Conservation (phyloP, 2,113 vertebrate genomes). For the Odontesthes bonariensis region DNA sequence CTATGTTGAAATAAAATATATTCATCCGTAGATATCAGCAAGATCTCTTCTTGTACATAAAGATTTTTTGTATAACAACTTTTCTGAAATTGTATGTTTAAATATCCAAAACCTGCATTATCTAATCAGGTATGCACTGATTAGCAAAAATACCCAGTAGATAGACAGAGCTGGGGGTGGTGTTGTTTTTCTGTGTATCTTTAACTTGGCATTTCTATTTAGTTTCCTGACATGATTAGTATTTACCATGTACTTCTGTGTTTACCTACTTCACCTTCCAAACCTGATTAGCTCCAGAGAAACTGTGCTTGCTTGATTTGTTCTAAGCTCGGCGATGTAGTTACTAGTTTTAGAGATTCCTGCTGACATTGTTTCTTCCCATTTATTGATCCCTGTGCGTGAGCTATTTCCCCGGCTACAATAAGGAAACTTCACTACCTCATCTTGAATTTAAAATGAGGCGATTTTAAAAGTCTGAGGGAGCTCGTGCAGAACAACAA, state of each 20-base stretch:
- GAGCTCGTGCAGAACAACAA: slow-evolving; percentile 12
- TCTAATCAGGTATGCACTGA: too few relatives aligned
- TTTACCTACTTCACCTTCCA: neutral
- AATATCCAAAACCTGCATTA: too few relatives aligned
- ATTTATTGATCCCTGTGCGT: slow-evolving; percentile 42
- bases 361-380: slow-evolving; percentile 20
- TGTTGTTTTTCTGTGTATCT: too few relatives aligned
- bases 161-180: too few relatives aligned
- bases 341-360: slow-evolving; percentile 18
- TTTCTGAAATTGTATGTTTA: too few relatives aligned
- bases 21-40: neutral
- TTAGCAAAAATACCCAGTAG: too few relatives aligned
- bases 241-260: too few relatives aligned
- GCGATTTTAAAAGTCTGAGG: slow-evolving; percentile 3
- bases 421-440: slow-evolving; percentile 36
- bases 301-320: neutral
- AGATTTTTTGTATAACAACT: too few relatives aligned
- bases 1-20: neutral
- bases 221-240: too few relatives aligned
- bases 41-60: too few relatives aligned
- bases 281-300: neutral
- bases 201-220: too few relatives aligned
- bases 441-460: slow-evolving; percentile 24
- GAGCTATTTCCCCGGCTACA: slow-evolving; percentile 28
- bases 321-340: neutral